Percentiles rank a stretch among this genome's conserved stretches.
These are phyloP conservation scores for Noctua fimbriata DNA, from an alignment of 2,888 invertebrate genomes.

Conservation along the genomic window DNA sequence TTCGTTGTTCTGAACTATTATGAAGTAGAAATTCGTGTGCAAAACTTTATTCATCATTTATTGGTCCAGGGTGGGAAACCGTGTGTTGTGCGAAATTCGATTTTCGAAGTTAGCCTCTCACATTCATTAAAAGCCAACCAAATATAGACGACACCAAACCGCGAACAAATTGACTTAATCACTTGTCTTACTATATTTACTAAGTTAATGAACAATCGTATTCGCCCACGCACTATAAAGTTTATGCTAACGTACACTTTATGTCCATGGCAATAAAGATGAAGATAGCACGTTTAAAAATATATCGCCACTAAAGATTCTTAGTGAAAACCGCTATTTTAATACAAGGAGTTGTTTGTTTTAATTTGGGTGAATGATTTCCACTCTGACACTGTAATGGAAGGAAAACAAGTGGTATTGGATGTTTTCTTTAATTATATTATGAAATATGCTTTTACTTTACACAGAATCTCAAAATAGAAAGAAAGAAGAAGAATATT, in stretches of 20 bases:
- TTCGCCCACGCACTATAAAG: conserved; percentile 22
- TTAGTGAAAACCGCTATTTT: conserved; percentile 27
- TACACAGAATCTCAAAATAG: neutral
- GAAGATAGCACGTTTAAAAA: conserved; percentile 3
- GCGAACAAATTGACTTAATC: conserved; percentile 57
- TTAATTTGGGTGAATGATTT: conserved; percentile 27
- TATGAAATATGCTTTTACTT: neutral
- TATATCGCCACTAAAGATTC: conserved; percentile 1
- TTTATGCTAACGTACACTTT: conserved; percentile 15
- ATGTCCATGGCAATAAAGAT: neutral
- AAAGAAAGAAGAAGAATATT: no score
- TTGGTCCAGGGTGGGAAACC: neutral
- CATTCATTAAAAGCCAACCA: conserved; percentile 17
- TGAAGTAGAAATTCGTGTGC: neutral
- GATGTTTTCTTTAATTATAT: neutral
- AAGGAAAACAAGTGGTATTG: conserved; percentile 34
- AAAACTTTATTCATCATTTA: neutral
- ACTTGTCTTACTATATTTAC: conserved; percentile 52
- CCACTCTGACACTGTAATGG: conserved; percentile 9
- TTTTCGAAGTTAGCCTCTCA: conserved; percentile 1
- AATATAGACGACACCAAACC: conserved; percentile 22
- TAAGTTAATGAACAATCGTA: conserved; percentile 34
- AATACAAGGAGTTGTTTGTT: conserved; percentile 35
- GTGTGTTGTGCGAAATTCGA: neutral
- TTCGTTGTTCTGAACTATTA: neutral